Percentiles rank a stretch among this genome's conserved stretches.
phyloP scores from a whole-genome alignment of 2,113 vertebrate genomes.

The Paramormyrops kingsleyae region DNA sequence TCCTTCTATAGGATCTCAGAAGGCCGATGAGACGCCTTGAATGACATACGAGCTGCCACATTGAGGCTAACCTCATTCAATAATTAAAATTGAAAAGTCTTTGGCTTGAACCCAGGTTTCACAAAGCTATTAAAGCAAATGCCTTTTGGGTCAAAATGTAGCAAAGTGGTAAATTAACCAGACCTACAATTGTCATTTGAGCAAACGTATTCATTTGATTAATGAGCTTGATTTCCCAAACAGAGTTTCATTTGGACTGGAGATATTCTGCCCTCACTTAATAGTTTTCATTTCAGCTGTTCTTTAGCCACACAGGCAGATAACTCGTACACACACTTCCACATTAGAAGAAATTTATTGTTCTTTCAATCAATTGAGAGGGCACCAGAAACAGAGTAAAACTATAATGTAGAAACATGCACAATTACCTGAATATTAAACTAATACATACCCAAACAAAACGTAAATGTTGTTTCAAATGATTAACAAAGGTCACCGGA shows the following conservation, averaged over 20 bases:
- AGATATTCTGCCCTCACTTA: neutral
- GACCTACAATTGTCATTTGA: neutral
- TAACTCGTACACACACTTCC: neutral
- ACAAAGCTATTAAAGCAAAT: neutral
- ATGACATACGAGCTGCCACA: neutral
- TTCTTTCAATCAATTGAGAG: neutral
- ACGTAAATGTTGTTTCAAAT: neutral
- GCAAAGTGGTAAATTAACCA: neutral
- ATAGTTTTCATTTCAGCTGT: neutral
- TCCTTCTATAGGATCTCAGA: conserved; percentile 25
- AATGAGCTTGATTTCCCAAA: neutral
- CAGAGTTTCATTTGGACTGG: neutral
- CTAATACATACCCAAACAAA: neutral
- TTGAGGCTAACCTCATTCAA: neutral
- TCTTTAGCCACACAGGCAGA: neutral
- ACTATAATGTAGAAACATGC: neutral
- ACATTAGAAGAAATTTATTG: neutral
- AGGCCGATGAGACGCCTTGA: neutral
- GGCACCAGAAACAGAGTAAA: neutral
- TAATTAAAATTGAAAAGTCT: neutral
- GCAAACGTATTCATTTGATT: neutral
- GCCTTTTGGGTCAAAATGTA: neutral
- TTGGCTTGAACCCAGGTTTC: neutral
- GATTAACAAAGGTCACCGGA: neutral
- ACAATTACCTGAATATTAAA: neutral